Base-by-base conservation (phyloP, 30 jellyfish, hydroid and myxozoan species). In the Nemopilema nomurai region DNA sequence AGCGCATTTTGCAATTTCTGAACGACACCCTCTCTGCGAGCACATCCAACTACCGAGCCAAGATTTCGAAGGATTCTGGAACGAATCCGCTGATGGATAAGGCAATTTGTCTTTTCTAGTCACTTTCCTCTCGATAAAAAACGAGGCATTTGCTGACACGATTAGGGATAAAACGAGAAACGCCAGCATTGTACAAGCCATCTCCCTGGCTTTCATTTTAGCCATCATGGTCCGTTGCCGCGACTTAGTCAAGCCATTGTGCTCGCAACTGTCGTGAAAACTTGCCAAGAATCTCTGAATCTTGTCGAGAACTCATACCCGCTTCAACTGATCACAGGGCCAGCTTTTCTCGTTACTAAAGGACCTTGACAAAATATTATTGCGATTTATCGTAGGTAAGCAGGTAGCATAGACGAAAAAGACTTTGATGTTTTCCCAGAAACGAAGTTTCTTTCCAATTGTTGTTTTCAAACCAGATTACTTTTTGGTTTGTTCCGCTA, bases 31-130 rank as follows among this genome's bases (percentile, higher is more conserved):
- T 1, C 30, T 67, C 18, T 21, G 13, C 13, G 57, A 3, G 20
- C 63, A 18, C 53, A 77, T 18, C 9, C n/a, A n/a, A n/a, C n/a
- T n/a, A n/a, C 24, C 0, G 18, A 62, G 62, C 0, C 17, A 20
- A 18, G 16, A 1, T 18, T 26, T 51, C 1, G 26, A 13, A 19
- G 86, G 86, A 28, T 63, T 76, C 24, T 18, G 32, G 29, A 77
- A 77, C 6, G 30, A 26, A 41, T 77, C 87, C 3, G 87, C 87
- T 26, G 87, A 31, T 6, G 87, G 87, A 31, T 77, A 66, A 16
- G 87, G 87, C 67, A 77, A 18, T 4, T 29, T 57, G 1, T 6
- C 1, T 57, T 62, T 62, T 25, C 31, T 16, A 24, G 78, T 57
- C 18, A 77, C 78, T 62, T 65, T 77, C 23, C 87, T 31, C 25